phyloP scores from a whole-genome alignment of 2,797 vertebrate species.

The Sylvia borin region DNA sequence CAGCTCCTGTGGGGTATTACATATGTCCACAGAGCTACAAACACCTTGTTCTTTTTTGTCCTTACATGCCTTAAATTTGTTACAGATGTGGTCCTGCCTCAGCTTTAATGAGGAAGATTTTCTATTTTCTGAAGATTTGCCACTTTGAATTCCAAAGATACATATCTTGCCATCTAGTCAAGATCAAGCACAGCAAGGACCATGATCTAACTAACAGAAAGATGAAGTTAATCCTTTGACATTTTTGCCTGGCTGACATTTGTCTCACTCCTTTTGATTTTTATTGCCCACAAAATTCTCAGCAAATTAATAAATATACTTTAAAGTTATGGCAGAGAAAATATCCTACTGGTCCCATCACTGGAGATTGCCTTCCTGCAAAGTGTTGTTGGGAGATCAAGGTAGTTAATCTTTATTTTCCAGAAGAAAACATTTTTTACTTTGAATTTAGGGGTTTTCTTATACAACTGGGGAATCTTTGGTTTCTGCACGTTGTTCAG shows the following conservation, averaged over 20 bases:
- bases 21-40: background rate
- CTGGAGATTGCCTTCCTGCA: background rate
- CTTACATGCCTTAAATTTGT: background rate
- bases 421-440: background rate
- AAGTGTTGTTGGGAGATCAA: background rate
- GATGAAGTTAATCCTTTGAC: background rate
- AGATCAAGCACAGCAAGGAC: background rate
- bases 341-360: background rate
- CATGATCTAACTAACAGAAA: background rate
- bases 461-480: background rate
- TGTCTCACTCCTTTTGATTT: background rate
- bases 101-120: background rate
- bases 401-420: background rate
- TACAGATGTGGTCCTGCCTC: background rate
- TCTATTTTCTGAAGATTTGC: background rate
- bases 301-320: background rate
- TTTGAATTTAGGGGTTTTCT: background rate
- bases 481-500: background rate
- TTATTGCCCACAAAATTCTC: background rate
- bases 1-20: background rate
- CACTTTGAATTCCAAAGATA: background rate
- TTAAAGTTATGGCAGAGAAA: background rate
- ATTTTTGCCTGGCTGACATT: background rate
- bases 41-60: background rate
- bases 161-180: background rate